Conservation (phyloP, 1,140 invertebrate species). For the Lordiphosa collinella region DNA sequence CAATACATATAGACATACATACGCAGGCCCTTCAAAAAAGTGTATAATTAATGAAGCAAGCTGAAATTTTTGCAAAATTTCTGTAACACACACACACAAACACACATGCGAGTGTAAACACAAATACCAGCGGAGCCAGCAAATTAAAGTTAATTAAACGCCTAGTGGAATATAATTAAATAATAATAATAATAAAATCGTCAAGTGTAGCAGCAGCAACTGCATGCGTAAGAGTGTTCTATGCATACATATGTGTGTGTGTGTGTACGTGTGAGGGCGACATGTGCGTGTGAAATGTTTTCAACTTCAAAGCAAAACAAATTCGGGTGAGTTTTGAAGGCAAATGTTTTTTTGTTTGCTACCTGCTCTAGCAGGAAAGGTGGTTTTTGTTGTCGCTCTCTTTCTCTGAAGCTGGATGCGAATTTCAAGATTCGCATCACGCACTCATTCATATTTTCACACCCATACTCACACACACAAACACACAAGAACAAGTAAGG, state of each 20-base stretch:
- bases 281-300: constrained; percentile 49
- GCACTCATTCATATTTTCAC: constrained; percentile 8
- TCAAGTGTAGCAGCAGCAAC: constrained; percentile 1
- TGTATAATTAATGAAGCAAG: constrained; percentile 10
- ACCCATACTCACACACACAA: background rate
- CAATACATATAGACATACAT: constrained; percentile 5
- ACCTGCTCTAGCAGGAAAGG: constrained; percentile 16
- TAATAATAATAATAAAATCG: constrained; percentile 39
- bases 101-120: constrained; percentile 34
- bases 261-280: constrained; percentile 27
- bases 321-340: constrained; percentile 42
- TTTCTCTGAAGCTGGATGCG: background rate
- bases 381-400: no score
- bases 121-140: constrained; percentile 38
- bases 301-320: constrained; percentile 27
- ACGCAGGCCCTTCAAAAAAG: background rate
- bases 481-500: no score
- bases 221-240: constrained; percentile 24
- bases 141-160: constrained; percentile 55
- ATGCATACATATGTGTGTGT: constrained; percentile 20
- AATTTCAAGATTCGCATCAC: background rate
- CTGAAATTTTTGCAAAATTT: constrained; percentile 48
- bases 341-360: constrained; percentile 34
- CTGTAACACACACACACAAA: constrained; percentile 24
- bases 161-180: constrained; percentile 49